phyloP scores from a whole-genome alignment of 1,140 invertebrate species.

The Zaprionus nigranus region DNA sequence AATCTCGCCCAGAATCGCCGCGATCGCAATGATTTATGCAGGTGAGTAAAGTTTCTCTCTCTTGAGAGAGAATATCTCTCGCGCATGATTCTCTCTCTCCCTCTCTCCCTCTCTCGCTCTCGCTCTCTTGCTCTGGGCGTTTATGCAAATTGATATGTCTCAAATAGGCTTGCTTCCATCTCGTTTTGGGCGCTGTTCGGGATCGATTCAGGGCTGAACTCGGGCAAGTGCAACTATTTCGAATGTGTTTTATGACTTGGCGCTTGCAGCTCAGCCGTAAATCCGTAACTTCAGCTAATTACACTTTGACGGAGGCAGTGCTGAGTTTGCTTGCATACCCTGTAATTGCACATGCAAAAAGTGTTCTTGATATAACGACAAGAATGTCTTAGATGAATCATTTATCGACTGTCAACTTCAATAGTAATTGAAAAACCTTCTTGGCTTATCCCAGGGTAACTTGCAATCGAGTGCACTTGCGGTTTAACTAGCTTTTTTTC shows the following conservation, averaged over 20 bases:
- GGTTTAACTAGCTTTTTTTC: conserved; percentile 9
- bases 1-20: conserved; percentile 68
- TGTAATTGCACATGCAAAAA: not conserved
- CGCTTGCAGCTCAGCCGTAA: conserved; percentile 52
- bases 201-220: conserved; percentile 40
- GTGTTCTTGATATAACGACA: not conserved
- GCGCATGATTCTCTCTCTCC: conserved; percentile 13
- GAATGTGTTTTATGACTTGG: conserved; percentile 35
- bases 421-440: not conserved
- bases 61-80: not conserved
- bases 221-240: conserved; percentile 41
- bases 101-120: conserved; percentile 35
- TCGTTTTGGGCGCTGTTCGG: conserved; percentile 18
- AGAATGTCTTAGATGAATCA: not conserved
- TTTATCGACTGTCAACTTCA: not conserved
- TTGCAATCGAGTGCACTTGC: not conserved
- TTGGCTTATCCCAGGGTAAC: not conserved
- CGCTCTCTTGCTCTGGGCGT: conserved; percentile 38
- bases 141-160: conserved; percentile 56
- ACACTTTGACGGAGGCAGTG: conserved; percentile 27
- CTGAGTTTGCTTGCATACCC: conserved; percentile 6
- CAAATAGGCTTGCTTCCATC: conserved; percentile 20
- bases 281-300: conserved; percentile 59
- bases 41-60: conserved; percentile 50
- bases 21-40: conserved; percentile 76